Percentiles rank a stretch among this genome's conserved stretches.
Evolutionary conservation across 2,888 invertebrate species (phyloP).

Genomic region (Gortyna flavago): DNA sequence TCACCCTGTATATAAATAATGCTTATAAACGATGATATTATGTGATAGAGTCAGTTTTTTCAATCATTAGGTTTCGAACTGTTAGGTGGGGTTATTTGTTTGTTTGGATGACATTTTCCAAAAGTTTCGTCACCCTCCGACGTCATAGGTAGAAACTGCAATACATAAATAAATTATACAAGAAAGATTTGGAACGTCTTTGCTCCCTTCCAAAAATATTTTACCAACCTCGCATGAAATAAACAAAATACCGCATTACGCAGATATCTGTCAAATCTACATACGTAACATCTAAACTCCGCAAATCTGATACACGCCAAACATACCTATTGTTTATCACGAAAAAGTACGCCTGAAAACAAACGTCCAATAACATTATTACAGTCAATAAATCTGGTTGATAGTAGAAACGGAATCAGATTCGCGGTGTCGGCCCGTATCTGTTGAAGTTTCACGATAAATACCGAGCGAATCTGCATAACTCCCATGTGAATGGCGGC

Average conservation of each 20-base stretch:
- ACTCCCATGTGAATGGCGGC: conserved; percentile 82
- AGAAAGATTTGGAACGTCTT: conserved; percentile 30
- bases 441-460: conserved; percentile 89
- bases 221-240: conserved; percentile 29
- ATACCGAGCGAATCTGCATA: conserved; percentile 88
- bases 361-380: conserved; percentile 73
- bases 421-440: conserved; percentile 88
- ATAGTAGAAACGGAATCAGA: conserved; percentile 88
- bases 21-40: not conserved
- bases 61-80: not conserved
- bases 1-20: not conserved
- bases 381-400: conserved; percentile 84
- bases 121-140: not conserved
- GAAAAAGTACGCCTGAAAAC: conserved; percentile 57
- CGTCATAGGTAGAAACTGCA: not conserved
- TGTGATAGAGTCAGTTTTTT: not conserved
- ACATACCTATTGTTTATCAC: conserved; percentile 68
- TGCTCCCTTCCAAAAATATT: conserved; percentile 44
- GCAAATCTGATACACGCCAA: conserved; percentile 67
- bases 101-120: not conserved
- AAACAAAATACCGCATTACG: conserved; percentile 49
- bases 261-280: conserved; percentile 60
- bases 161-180: conserved; percentile 24
- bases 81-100: not conserved
- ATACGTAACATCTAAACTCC: conserved; percentile 54